These are phyloP conservation scores for Entomyzon cyanotis DNA, from an alignment of 2,113 vertebrate genomes.

Conservation along the genomic window DNA sequence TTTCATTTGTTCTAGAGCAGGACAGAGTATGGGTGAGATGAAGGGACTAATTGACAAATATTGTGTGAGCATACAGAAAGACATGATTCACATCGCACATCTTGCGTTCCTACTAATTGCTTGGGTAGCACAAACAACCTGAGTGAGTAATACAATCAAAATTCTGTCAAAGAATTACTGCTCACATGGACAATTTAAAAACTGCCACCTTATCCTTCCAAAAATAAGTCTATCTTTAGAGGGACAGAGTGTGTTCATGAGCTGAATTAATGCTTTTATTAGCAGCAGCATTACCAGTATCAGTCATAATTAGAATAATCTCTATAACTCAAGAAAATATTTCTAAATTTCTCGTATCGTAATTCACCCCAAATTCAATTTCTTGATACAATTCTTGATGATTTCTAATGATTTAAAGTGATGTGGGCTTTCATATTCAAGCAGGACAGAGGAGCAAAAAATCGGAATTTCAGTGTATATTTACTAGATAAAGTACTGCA, in stretches of 20 bases:
- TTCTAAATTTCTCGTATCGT: rapidly evolving
- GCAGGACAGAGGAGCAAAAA: background rate
- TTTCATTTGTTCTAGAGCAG: background rate
- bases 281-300: background rate
- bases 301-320: background rate
- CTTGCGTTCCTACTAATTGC: background rate
- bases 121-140: background rate
- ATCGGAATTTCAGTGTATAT: background rate
- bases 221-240: background rate
- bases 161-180: background rate
- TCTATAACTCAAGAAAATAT: background rate
- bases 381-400: background rate
- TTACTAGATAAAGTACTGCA: background rate
- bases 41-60: background rate
- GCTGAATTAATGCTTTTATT: background rate
- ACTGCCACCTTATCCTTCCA: background rate
- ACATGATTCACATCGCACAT: background rate
- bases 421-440: background rate
- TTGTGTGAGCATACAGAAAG: background rate
- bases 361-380: background rate
- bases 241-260: background rate
- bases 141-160: background rate
- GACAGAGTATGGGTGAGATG: background rate
- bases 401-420: background rate
- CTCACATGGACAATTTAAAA: background rate